Evolutionary conservation across 64 coral and sea anemone species (phyloP).

Genomic region (Montipora capricornis): DNA sequence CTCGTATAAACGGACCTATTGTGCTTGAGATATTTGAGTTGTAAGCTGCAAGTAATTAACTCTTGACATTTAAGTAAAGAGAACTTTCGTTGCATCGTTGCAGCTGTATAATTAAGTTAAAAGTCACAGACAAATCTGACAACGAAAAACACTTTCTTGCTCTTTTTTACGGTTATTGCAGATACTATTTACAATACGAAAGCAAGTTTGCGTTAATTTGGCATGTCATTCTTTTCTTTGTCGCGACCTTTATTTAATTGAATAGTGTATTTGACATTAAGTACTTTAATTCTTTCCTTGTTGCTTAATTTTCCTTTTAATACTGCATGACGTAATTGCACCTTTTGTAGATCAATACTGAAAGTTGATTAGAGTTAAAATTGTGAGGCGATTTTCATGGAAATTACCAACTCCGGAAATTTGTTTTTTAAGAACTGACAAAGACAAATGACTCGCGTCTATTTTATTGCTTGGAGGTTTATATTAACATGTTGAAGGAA

Average conservation of each 20-base stretch:
- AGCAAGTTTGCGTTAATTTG: background rate
- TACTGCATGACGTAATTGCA: background rate
- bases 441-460: background rate
- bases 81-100: too few species aligned
- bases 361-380: conserved; percentile 8
- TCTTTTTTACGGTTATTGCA: background rate
- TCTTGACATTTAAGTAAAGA: too few species aligned
- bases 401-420: background rate
- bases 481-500: conserved; percentile 7
- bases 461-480: background rate
- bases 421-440: background rate
- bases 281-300: conserved; percentile 9
- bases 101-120: too few species aligned
- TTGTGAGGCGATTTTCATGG: conserved; percentile 10
- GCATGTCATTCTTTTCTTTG: background rate
- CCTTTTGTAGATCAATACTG: background rate
- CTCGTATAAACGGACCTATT: too few species aligned
- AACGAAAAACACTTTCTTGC: background rate
- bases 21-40: too few species aligned
- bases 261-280: conserved; percentile 1
- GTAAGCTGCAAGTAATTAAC: too few species aligned
- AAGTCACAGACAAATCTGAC: background rate
- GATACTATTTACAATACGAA: background rate
- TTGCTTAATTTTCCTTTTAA: background rate
- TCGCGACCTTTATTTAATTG: background rate